These are phyloP conservation scores for Calameuta pallipes DNA, from an alignment of 2,888 invertebrate species.

Conservation along the genomic window DNA sequence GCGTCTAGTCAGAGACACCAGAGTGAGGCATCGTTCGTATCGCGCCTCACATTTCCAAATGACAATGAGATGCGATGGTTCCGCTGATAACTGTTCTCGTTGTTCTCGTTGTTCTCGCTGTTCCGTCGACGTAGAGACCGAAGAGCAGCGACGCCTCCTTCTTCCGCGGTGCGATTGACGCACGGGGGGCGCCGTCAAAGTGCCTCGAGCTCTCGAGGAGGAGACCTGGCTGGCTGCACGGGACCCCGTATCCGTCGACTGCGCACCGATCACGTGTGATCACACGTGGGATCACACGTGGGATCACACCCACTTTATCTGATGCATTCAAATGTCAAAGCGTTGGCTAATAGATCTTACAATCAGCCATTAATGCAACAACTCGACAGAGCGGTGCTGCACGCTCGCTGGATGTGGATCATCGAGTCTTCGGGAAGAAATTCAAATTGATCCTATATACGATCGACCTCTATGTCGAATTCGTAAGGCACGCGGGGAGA, in stretches of 20 bases:
- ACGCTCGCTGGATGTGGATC: no score
- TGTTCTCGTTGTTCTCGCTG: not conserved
- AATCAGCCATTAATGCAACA: no score
- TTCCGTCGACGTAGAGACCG: no score
- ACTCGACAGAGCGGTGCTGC: no score
- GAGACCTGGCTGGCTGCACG: not conserved
- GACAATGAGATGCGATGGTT: conserved; percentile 23
- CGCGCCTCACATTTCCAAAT: not conserved
- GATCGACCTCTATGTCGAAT: no score
- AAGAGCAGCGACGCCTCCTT: not conserved
- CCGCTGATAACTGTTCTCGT: conserved; percentile 23
- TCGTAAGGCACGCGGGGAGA: no score
- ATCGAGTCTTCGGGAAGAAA: no score
- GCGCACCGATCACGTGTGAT: conserved; percentile 8
- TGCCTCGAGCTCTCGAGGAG: conserved; percentile 6
- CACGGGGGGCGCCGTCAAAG: not conserved
- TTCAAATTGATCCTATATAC: no score
- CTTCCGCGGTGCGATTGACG: no score
- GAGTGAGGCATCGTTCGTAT: not conserved
- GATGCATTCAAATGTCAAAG: conserved; percentile 24
- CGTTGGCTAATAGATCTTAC: conserved; percentile 18
- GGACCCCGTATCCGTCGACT: no score
- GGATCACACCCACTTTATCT: conserved; percentile 34
- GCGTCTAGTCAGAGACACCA: not conserved
- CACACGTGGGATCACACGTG: no score